Evolutionary conservation across 2,797 vertebrate genomes (phyloP).

Genomic region (Sebastes paucispinis): DNA sequence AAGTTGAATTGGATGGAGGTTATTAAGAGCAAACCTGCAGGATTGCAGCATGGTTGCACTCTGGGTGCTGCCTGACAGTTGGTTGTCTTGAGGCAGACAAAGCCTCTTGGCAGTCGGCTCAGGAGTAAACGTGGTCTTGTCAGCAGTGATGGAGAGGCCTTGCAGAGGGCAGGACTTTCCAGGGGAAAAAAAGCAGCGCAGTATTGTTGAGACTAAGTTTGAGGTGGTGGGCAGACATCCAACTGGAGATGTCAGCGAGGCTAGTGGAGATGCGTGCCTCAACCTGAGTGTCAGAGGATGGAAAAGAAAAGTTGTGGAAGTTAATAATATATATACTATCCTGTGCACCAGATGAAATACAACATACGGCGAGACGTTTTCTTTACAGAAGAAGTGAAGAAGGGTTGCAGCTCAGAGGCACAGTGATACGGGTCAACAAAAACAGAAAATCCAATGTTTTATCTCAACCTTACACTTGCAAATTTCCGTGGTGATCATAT

Average conservation of each 20-base stretch:
- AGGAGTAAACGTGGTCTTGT: conserved; percentile 58
- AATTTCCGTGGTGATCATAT: background rate
- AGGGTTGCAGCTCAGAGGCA: background rate
- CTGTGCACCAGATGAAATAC: conserved; percentile 27
- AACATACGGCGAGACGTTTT: background rate
- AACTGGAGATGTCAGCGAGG: conserved; percentile 56
- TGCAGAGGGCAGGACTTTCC: conserved; percentile 64
- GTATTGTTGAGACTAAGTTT: conserved; percentile 63
- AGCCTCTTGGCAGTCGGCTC: conserved; percentile 52
- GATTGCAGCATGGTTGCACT: conserved; percentile 3
- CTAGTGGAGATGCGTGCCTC: conserved; percentile 46
- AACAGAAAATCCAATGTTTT: background rate
- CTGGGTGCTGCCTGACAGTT: conserved; percentile 47
- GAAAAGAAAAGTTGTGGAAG: conserved; percentile 41
- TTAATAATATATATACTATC: conserved; percentile 23
- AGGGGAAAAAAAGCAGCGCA: conserved; percentile 41
- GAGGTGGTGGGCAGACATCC: conserved; percentile 54
- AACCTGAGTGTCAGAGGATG: conserved; percentile 52
- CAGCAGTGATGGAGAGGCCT: conserved; percentile 65
- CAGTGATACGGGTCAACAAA: background rate
- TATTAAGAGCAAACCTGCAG: conserved; percentile 26
- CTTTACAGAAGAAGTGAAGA: background rate
- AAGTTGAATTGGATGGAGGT: background rate
- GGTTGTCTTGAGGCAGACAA: conserved; percentile 49
- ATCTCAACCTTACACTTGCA: background rate